Percentiles rank a stretch among this genome's conserved stretches.
Conservation (phyloP, 2,888 invertebrate species). For the Phyto melanocephala region DNA sequence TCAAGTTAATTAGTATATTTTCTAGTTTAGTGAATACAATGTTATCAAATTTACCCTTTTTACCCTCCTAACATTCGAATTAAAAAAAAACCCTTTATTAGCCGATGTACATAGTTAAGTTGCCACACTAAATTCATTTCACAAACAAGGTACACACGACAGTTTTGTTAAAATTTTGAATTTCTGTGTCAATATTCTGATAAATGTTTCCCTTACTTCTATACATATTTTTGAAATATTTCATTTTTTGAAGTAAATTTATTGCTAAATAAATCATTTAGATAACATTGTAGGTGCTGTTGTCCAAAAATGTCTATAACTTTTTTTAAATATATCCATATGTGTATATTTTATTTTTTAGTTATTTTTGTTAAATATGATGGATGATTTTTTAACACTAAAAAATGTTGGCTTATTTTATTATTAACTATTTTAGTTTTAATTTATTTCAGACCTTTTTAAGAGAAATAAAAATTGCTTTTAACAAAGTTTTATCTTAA, state of each 20-base stretch:
- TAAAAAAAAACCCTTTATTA: too few species aligned
- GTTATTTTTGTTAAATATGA: constrained; percentile 40
- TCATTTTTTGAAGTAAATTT: not conserved
- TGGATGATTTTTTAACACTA: constrained; percentile 40
- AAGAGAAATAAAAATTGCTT: not conserved
- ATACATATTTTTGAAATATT: not conserved
- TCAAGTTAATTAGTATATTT: too few species aligned
- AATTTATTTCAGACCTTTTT: not conserved
- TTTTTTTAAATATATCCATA: not conserved
- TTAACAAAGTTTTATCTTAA: not conserved
- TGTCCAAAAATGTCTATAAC: not conserved
- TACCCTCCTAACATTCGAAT: too few species aligned
- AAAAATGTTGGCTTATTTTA: constrained; percentile 1
- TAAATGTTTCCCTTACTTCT: too few species aligned
- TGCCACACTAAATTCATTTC: too few species aligned
- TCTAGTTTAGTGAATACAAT: too few species aligned
- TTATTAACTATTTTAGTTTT: not conserved
- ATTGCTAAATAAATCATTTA: not conserved
- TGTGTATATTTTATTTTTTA: not conserved
- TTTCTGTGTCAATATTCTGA: too few species aligned
- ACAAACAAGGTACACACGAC: too few species aligned
- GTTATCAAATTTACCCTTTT: too few species aligned
- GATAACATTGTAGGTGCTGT: not conserved
- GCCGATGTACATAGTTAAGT: too few species aligned
- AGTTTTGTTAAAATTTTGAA: too few species aligned